These are phyloP conservation scores for Myotis daubentonii DNA, from an alignment of 2,797 vertebrate species.

Conservation along the genomic window DNA sequence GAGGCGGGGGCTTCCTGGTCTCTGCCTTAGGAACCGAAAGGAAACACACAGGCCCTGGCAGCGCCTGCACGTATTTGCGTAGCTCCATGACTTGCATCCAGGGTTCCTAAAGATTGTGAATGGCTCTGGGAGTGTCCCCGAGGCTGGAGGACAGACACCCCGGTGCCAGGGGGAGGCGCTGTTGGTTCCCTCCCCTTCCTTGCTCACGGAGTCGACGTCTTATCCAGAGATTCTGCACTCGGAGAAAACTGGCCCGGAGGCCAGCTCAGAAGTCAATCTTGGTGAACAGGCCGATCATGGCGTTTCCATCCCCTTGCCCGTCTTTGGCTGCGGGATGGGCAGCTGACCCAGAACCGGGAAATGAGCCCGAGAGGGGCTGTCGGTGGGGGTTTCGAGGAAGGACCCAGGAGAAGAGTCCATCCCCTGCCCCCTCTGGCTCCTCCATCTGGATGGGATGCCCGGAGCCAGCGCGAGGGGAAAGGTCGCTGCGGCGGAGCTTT, in stretches of 20 bases:
- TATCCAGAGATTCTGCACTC: not conserved
- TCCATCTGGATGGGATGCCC: not conserved
- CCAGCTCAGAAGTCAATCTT: not conserved
- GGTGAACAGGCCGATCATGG: not conserved
- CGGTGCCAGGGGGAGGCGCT: not conserved
- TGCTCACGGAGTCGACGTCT: not conserved
- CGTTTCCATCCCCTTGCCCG: not conserved
- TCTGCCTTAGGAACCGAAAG: not conserved
- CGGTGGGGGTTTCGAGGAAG: not conserved
- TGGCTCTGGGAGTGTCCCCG: not conserved
- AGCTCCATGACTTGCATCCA: not conserved
- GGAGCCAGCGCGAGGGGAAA: not conserved
- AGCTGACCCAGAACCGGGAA: not conserved
- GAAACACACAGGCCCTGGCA: not conserved
- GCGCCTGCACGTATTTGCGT: not conserved
- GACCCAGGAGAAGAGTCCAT: not conserved
- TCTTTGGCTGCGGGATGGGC: not conserved
- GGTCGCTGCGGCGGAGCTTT: not conserved
- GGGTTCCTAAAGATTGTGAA: not conserved
- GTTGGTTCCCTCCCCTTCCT: not conserved
- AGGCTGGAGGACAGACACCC: not conserved
- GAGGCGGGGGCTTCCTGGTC: not conserved
- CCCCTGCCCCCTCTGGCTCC: not conserved
- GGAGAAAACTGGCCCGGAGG: not conserved
- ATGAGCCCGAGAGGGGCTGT: not conserved